A percentile compares a stretch with the other conserved stretches of the same genome.
Evolutionary conservation across 1,140 invertebrate species (phyloP).

Genomic region (Rhopalosiphum maidis): DNA sequence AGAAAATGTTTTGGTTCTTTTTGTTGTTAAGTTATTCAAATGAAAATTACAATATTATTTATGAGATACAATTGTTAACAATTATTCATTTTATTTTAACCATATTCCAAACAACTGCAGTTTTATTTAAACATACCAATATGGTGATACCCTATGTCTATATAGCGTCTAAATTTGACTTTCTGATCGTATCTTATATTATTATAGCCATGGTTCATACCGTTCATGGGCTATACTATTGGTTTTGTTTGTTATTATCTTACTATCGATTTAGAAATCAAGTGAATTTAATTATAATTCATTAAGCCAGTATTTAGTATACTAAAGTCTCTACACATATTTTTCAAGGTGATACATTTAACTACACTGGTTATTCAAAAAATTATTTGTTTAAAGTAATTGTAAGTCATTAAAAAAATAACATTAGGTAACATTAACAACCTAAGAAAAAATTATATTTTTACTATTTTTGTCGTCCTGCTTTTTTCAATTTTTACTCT

Average conservation of each 20-base stretch:
- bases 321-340: too few relatives aligned
- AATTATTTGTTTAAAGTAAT: too few relatives aligned
- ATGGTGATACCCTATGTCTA: not conserved
- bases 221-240: not conserved
- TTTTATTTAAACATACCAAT: not conserved
- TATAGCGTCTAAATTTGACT: not conserved
- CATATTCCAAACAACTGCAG: not conserved
- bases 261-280: not conserved
- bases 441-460: too few relatives aligned
- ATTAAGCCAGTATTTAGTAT: too few relatives aligned
- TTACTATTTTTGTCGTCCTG: too few relatives aligned
- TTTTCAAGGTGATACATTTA: too few relatives aligned
- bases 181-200: not conserved
- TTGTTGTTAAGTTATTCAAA: constrained; percentile 2
- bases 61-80: constrained; percentile 12
- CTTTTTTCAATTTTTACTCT: too few relatives aligned
- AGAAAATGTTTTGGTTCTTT: not conserved
- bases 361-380: too few relatives aligned
- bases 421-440: too few relatives aligned
- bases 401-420: too few relatives aligned
- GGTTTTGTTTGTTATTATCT: not conserved
- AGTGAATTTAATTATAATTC: not conserved
- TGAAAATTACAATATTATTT: constrained; percentile 29
- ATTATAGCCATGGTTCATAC: not conserved
- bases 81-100: not conserved